phyloP scores from a whole-genome alignment of 35 echinoderm and acorn worm genomes.

The Hemicentrotus pulcherrimus region DNA sequence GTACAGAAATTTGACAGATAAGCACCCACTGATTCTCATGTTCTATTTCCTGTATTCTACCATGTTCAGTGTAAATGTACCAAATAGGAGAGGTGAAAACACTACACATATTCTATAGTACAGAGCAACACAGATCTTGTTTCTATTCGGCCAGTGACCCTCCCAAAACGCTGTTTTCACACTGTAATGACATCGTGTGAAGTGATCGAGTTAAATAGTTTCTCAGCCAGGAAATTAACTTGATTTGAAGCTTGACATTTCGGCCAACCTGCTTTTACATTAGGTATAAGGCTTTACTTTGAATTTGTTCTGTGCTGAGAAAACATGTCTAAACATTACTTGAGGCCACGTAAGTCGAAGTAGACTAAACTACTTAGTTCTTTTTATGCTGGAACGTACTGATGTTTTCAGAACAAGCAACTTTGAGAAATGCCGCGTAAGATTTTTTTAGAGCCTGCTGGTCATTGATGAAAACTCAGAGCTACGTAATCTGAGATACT shows the following conservation, averaged over 20 bases:
- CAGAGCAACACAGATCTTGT: background rate
- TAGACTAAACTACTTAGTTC: background rate
- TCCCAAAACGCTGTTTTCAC: background rate
- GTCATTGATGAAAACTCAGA: background rate
- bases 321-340: background rate
- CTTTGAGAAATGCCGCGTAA: background rate
- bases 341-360: background rate
- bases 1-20: background rate
- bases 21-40: background rate
- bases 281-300: background rate
- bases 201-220: background rate
- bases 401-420: background rate
- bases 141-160: background rate
- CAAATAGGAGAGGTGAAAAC: too few species aligned
- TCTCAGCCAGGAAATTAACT: slow-evolving; percentile 10
- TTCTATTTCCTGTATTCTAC: background rate
- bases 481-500: background rate
- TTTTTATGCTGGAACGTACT: background rate
- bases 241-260: background rate
- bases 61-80: background rate
- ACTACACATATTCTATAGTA: background rate
- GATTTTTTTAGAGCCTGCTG: background rate
- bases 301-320: background rate
- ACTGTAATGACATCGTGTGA: background rate
- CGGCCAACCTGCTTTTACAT: background rate